Base-by-base conservation (phyloP, 2,888 invertebrate species). In the Laspeyria flexula region DNA sequence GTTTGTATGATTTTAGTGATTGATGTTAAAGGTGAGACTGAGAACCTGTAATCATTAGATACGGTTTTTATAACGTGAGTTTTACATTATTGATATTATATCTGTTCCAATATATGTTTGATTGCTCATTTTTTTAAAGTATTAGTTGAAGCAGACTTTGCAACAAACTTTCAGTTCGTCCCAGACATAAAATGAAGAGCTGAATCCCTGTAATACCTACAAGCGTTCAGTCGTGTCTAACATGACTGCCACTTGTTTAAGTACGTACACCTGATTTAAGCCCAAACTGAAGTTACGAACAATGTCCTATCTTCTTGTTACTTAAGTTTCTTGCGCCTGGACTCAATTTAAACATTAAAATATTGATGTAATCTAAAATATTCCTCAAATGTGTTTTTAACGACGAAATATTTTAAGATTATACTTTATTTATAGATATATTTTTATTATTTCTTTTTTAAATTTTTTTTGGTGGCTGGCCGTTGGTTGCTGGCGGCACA, bases 1-100 rank as follows among this genome's bases (percentile, higher is more conserved):
- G 51, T 58, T 39, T 52, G 61, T 66, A 65, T 70, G 73, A 69
- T 65, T 71, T 75, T 55, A 58, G 49, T 56, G 58, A 61, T 65
- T 61, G 58, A 67, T 68, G 60, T 56, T 57, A 48, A 58, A 61
- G 58, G 42, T 56, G 51, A 34, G n/a, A 3, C 5, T 43, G 16
- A 13, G 13, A 4, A 16, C 11, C n/a, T 10, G 2, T 31, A 31
- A 25, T 11, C 12, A 30, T 11, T 11, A n/a, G 5, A 30, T n/a
- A 5, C 5, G 46, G 21, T 51, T 16, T 21, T 21, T n/a, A n/a
- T n/a, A n/a, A n/a, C n/a, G n/a, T n/a, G n/a, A n/a, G n/a, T n/a
- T n/a, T n/a, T n/a, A n/a, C n/a, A n/a, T n/a, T n/a, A n/a, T n/a
- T n/a, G n/a, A n/a, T n/a, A n/a, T n/a, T n/a, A n/a, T n/a, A n/a